phyloP scores from a whole-genome alignment of 1,140 invertebrate species.

The Mesaphorura yosii region DNA sequence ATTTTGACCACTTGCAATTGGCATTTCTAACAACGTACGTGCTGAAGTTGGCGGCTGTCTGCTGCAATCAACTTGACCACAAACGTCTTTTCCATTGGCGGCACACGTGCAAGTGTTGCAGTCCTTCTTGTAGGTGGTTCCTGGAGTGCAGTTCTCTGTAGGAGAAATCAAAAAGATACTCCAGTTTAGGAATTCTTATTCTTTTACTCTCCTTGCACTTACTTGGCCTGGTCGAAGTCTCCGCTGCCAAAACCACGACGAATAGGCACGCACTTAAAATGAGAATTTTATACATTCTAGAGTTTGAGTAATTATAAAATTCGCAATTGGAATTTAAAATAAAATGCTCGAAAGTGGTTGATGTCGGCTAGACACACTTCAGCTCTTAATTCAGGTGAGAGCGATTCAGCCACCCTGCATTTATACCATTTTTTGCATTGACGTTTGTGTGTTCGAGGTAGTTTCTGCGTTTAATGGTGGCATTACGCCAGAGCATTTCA shows the following conservation, averaged over 20 bases:
- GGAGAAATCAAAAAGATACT: not conserved
- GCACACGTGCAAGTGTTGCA: slow-evolving; percentile 33
- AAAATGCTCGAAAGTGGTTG: no score
- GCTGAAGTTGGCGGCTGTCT: slow-evolving; percentile 12
- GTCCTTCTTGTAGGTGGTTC: slow-evolving; percentile 29
- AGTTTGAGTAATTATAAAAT: no score
- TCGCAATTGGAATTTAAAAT: no score
- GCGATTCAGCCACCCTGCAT: no score
- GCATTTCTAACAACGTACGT: slow-evolving; percentile 4
- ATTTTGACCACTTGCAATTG: not conserved
- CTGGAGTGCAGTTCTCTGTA: slow-evolving; percentile 20
- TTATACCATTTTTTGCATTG: no score
- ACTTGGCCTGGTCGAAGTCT: slow-evolving; percentile 18
- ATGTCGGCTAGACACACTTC: no score
- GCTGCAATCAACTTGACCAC: slow-evolving; percentile 24
- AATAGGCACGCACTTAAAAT: slow-evolving; percentile 8
- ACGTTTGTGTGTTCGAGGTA: no score
- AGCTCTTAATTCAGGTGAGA: no score
- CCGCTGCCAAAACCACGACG: slow-evolving; percentile 1
- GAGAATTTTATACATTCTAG: no score
- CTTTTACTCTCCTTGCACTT: not conserved
- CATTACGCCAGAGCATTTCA: no score
- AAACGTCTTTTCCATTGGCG: slow-evolving; percentile 24
- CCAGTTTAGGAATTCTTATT: not conserved
- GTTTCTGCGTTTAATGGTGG: no score